These are phyloP conservation scores for Lycodopsis pacificus DNA, from an alignment of 2,797 vertebrate genomes.

Conservation along the genomic window DNA sequence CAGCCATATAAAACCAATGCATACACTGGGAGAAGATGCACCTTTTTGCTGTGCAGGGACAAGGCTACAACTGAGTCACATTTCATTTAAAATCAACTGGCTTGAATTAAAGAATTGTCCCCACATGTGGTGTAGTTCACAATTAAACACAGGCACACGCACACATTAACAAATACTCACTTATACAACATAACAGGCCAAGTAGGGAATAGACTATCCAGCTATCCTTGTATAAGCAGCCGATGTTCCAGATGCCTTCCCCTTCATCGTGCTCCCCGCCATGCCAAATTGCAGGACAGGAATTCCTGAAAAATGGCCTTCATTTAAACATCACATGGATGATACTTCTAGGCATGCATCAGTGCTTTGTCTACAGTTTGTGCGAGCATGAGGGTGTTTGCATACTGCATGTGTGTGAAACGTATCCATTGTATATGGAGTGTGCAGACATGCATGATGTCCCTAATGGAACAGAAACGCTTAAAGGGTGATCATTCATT, in stretches of 20 bases:
- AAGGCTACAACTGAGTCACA: neutral
- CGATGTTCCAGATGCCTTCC: slow-evolving; percentile 30
- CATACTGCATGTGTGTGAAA: neutral
- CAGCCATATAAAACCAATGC: neutral
- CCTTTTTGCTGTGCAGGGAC: neutral
- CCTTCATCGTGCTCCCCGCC: slow-evolving; percentile 18
- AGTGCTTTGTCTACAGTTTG: slow-evolving; percentile 1
- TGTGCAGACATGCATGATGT: slow-evolving; percentile 14
- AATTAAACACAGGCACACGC: neutral
- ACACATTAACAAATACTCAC: neutral
- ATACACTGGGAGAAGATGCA: neutral
- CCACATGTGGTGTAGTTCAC: neutral
- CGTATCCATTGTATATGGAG: neutral
- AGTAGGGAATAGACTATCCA: slow-evolving; percentile 13
- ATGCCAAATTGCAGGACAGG: slow-evolving; percentile 30
- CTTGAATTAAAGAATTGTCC: neutral
- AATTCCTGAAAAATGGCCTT: slow-evolving; percentile 35
- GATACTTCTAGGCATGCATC: slow-evolving; percentile 13
- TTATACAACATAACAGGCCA: slow-evolving; percentile 16
- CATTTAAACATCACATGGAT: slow-evolving; percentile 31
- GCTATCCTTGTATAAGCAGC: slow-evolving; percentile 37
- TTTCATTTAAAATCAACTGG: neutral
- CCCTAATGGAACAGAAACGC: slow-evolving; percentile 3
- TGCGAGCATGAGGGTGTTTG: neutral
- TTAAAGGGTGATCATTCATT: slow-evolving; percentile 1